Evolutionary conservation across 1,140 invertebrate genomes (phyloP).

Genomic region (Thaumetopoea pityocampa): DNA sequence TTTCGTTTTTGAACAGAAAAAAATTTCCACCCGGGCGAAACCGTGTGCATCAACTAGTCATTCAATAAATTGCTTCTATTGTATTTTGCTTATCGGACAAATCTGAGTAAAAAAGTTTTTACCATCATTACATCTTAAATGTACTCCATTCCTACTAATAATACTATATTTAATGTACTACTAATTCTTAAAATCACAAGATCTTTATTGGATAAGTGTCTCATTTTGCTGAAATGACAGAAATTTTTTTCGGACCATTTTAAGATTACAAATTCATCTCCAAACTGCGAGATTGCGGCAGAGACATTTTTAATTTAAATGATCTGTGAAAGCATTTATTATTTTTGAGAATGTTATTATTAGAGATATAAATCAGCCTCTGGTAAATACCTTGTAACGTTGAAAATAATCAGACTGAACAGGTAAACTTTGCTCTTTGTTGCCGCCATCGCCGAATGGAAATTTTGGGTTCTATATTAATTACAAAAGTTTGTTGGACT

Average conservation of each 20-base stretch:
- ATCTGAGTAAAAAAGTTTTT: too few relatives aligned
- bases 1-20: too few relatives aligned
- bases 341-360: conserved; percentile 14
- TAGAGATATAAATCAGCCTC: conserved; percentile 7
- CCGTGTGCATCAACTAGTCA: too few relatives aligned
- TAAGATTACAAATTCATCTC: neutral
- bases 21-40: too few relatives aligned
- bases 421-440: conserved; percentile 8
- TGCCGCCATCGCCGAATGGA: conserved; percentile 4
- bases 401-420: conserved; percentile 6
- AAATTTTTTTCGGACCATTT: neutral
- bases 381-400: conserved; percentile 4
- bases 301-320: conserved; percentile 37
- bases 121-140: too few relatives aligned
- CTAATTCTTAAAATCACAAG: too few relatives aligned
- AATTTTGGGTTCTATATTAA: conserved; percentile 9
- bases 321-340: conserved; percentile 32
- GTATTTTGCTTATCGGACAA: too few relatives aligned
- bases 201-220: too few relatives aligned
- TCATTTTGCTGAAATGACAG: too few relatives aligned
- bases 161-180: too few relatives aligned
- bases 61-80: too few relatives aligned
- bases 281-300: neutral
- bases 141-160: too few relatives aligned
- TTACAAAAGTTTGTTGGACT: conserved; percentile 14